These are phyloP conservation scores for Oscheius onirici DNA, from an alignment of 2,888 invertebrate species.

Conservation along the genomic window DNA sequence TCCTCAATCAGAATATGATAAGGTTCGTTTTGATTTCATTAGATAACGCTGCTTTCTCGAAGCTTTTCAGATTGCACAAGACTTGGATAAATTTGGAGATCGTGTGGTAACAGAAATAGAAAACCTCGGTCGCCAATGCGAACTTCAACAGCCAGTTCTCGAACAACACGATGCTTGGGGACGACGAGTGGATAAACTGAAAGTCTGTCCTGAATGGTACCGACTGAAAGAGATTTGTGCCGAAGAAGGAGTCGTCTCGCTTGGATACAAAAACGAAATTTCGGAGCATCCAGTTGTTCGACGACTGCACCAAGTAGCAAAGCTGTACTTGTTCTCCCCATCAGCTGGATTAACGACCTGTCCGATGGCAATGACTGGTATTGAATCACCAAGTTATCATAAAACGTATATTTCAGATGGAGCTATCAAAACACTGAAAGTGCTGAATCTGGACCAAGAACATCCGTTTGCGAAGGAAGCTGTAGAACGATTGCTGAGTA, in stretches of 20 bases:
- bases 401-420: too few species aligned
- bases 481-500: constrained; percentile 34
- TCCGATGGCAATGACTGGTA: constrained; percentile 78
- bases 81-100: constrained; percentile 75
- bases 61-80: constrained; percentile 58
- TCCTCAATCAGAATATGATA: constrained; percentile 47
- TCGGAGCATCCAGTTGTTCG: constrained; percentile 41
- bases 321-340: constrained; percentile 75
- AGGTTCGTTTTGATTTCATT: constrained; percentile 8
- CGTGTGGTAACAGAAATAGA: constrained; percentile 74
- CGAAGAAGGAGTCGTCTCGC: constrained; percentile 75
- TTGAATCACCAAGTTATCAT: too few species aligned
- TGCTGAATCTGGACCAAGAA: constrained; percentile 40
- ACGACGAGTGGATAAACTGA: constrained; percentile 74
- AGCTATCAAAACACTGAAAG: constrained; percentile 75
- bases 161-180: constrained; percentile 76
- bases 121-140: constrained; percentile 66
- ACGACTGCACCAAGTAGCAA: constrained; percentile 72
- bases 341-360: constrained; percentile 76
- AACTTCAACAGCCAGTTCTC: constrained; percentile 74
- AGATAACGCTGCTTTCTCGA: neutral
- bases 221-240: constrained; percentile 75
- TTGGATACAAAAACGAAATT: constrained; percentile 57
- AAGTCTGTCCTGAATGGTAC: constrained; percentile 76
- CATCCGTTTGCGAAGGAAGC: constrained; percentile 46